These are phyloP conservation scores for Acrocephalus arundinaceus DNA, from an alignment of 2,113 vertebrate genomes.

Conservation along the genomic window DNA sequence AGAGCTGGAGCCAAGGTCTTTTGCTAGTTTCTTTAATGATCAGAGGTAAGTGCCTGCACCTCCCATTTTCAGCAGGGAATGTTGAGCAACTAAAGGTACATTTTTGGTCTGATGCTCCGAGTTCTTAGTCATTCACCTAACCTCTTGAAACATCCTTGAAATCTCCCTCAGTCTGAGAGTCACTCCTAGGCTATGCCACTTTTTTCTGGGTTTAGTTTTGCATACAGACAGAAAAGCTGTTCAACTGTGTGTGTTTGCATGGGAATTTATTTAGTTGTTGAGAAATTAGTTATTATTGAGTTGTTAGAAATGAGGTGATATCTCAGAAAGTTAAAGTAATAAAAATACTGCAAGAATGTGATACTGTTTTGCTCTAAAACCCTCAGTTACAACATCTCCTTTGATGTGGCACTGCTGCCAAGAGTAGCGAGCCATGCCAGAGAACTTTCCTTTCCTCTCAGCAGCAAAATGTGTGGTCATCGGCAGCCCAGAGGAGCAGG, in stretches of 20 bases:
- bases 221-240: not conserved
- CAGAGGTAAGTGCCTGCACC: not conserved
- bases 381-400: not conserved
- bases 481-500: not conserved
- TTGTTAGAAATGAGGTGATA: accelerated
- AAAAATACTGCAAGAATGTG: not conserved
- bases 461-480: not conserved
- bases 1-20: not conserved
- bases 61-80: not conserved
- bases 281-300: not conserved
- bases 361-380: not conserved
- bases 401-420: not conserved
- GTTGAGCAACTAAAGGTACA: not conserved
- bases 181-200: not conserved
- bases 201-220: not conserved
- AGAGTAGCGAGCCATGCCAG: not conserved
- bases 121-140: not conserved
- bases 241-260: not conserved
- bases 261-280: not conserved
- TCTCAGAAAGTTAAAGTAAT: not conserved
- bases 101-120: not conserved
- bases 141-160: not conserved
- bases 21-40: not conserved
- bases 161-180: not conserved
- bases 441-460: not conserved